Evolutionary conservation across 2,113 vertebrate species (phyloP).

Genomic region (Pedetes capensis): DNA sequence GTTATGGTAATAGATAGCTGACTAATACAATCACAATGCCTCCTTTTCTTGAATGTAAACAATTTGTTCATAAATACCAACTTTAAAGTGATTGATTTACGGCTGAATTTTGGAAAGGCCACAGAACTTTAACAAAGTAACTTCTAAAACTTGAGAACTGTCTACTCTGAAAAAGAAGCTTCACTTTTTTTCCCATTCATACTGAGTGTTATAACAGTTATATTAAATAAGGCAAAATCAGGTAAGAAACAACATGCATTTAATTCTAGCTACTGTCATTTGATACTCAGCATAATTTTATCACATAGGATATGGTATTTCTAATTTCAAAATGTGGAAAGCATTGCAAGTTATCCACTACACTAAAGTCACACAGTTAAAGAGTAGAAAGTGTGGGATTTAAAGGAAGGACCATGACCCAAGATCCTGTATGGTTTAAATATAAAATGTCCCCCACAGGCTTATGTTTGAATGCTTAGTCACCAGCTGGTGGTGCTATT

Average conservation of each 20-base stretch:
- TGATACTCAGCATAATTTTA: neutral
- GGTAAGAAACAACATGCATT: neutral
- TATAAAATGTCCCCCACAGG: no score
- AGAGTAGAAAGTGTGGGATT: neutral
- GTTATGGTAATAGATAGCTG: neutral
- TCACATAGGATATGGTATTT: neutral
- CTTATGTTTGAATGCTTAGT: no score
- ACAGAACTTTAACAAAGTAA: neutral
- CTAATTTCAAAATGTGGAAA: neutral
- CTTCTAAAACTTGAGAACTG: neutral
- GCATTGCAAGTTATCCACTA: neutral
- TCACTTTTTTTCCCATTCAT: neutral
- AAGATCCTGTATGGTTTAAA: no score
- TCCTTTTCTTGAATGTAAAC: neutral
- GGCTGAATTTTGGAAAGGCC: neutral
- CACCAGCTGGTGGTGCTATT: no score
- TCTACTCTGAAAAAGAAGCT: neutral
- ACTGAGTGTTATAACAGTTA: neutral
- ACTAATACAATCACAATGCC: neutral
- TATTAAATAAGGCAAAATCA: neutral
- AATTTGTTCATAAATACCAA: neutral
- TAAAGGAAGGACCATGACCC: neutral
- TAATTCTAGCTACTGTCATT: neutral
- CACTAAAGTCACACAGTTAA: neutral
- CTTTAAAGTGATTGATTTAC: neutral